A percentile compares a stretch with the other conserved stretches of the same genome.
Evolutionary conservation across 35 echinoderm and acorn worm genomes (phyloP).

Genomic region (Chiridota heheva): DNA sequence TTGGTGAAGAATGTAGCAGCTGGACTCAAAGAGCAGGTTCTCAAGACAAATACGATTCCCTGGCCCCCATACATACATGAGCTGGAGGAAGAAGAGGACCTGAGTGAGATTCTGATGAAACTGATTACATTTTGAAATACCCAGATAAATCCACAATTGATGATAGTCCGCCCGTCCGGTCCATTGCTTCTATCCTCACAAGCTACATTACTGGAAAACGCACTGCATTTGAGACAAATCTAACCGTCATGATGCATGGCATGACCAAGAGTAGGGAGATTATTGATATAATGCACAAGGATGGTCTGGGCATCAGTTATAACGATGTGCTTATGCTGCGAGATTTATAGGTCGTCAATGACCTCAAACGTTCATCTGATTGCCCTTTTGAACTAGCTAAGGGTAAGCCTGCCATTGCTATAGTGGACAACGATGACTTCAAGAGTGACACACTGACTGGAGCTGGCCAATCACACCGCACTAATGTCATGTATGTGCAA

Average conservation of each 20-base stretch:
- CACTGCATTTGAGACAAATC: too few relatives aligned
- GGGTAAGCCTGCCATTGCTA: too few relatives aligned
- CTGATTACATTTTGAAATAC: slow-evolving; percentile 14
- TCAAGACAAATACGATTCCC: slow-evolving; percentile 19
- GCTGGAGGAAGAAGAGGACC: slow-evolving; percentile 31
- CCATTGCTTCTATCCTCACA: too few relatives aligned
- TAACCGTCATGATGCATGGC: too few relatives aligned
- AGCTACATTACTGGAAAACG: too few relatives aligned
- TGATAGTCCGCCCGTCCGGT: too few relatives aligned
- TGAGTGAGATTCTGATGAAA: slow-evolving; percentile 42
- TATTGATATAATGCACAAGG: too few relatives aligned
- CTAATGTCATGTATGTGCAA: too few relatives aligned
- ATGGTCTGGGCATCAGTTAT: slow-evolving; percentile 53
- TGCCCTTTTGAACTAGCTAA: slow-evolving; percentile 31
- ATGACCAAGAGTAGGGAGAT: slow-evolving; percentile 62
- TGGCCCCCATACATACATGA: slow-evolving; percentile 48
- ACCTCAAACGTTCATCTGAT: slow-evolving; percentile 16
- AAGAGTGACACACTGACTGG: slow-evolving; percentile 59
- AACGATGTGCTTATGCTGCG: slow-evolving; percentile 55
- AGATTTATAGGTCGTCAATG: slow-evolving; percentile 55
- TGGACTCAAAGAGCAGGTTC: slow-evolving; percentile 44
- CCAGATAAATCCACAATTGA: not conserved
- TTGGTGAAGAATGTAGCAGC: slow-evolving; percentile 39
- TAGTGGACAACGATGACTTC: too few relatives aligned
- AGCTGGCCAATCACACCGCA: too few relatives aligned